Evolutionary conservation across 2,888 invertebrate genomes (phyloP), one percentile per base, ranked within the genome.

Genomic region (Operophtera brumata): DNA sequence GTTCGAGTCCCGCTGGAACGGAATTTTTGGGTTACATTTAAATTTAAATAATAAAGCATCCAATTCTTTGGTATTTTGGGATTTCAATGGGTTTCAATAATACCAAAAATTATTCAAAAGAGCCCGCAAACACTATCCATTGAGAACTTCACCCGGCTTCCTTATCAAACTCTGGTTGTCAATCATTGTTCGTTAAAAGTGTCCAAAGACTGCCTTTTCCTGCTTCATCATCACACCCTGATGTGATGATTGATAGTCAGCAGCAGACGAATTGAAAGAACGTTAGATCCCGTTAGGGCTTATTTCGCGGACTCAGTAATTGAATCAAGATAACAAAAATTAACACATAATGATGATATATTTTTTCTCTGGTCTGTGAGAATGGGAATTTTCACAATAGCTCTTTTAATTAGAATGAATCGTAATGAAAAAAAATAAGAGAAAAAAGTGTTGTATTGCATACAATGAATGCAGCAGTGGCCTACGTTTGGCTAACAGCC

Each of bases 301-400:
- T 57, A 59, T 64, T 58, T 65, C 47, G 49, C 54, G 47, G 50
- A 50, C 62, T 56, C 44, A 57, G 66, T 66, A 73, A 66, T 71
- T 70, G 71, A 73, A 75, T 77, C 67, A 73, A 69, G 73, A 73
- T 76, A 75, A 71, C 72, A 66, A 68, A 70, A 71, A 79, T 80
- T 79, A 70, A 69, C 77, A 79, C 76, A 75, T 77, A 79, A 80
- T 79, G 76, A 69, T 52, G 76, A 69, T 52, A 65, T 78, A 66
- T 78, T 76, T 79, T 81, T 72, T 75, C 60, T 57, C 55, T 35
- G 55, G 47, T 54, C 62, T 78, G 78, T 82, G 80, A 72, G 81
- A 80, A 71, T 80, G 80, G 71, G 81, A 82, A 80, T 73, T 70
- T 73, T 73, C 69, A 77, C 80, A 82, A 82, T 77, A 66, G 64